These are phyloP conservation scores for Turritopsis rubra DNA, from an alignment of 30 jellyfish, hydroid and myxozoan genomes.

Conservation along the genomic window DNA sequence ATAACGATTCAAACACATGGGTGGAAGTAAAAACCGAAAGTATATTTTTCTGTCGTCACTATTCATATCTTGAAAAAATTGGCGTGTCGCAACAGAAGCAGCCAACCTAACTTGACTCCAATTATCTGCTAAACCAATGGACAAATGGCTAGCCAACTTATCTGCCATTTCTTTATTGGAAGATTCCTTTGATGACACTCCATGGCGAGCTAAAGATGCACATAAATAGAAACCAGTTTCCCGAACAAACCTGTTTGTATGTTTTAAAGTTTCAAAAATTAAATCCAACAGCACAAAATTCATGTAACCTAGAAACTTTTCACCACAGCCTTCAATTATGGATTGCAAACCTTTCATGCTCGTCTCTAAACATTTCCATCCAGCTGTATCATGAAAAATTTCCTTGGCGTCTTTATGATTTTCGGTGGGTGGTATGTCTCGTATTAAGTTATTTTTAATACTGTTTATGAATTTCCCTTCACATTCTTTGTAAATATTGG, in stretches of 20 bases:
- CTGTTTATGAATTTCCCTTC: constrained; percentile 53
- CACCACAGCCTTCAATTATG: constrained; percentile 89
- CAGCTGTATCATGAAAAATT: constrained; percentile 96
- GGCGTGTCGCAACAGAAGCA: constrained; percentile 97
- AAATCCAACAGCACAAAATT: constrained; percentile 63
- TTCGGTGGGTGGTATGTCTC: constrained; percentile 51
- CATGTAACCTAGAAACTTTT: constrained; percentile 42
- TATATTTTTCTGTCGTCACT: constrained; percentile 51
- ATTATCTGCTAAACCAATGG: constrained; percentile 82
- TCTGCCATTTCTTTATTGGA: constrained; percentile 55
- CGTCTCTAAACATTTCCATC: constrained; percentile 95
- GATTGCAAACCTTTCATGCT: constrained; percentile 92
- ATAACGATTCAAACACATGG: constrained; percentile 89
- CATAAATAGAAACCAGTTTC: constrained; percentile 92
- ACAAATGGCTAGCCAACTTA: constrained; percentile 63
- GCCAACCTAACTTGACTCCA: constrained; percentile 99
- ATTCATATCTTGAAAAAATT: constrained; percentile 65
- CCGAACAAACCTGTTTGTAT: constrained; percentile 92
- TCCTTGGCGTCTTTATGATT: constrained; percentile 60
- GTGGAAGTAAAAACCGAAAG: constrained; percentile 66
- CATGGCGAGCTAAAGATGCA: constrained; percentile 88
- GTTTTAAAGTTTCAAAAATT: constrained; percentile 66
- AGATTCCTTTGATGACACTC: constrained; percentile 41
- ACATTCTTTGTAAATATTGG: constrained; percentile 48
- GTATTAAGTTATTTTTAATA: constrained; percentile 58